Evolutionary conservation across 2,888 invertebrate species (phyloP).

Genomic region (Enoplolaimus lenunculus): DNA sequence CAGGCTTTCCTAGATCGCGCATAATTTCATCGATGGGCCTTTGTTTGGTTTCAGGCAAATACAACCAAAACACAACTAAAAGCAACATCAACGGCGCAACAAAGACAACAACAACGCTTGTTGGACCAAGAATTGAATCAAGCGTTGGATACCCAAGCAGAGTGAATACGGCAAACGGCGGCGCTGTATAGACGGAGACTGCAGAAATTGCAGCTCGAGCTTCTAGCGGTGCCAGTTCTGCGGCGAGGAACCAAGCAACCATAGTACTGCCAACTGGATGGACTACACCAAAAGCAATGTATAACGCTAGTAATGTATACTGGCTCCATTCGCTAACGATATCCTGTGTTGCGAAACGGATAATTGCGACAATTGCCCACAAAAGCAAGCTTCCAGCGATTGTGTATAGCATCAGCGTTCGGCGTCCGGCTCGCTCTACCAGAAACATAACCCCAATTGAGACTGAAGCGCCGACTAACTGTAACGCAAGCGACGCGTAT

Average conservation of each 20-base stretch:
- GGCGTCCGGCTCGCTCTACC: neutral
- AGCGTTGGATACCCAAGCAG: neutral
- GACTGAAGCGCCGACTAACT: neutral
- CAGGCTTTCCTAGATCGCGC: neutral
- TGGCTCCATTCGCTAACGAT: no score
- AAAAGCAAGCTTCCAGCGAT: neutral
- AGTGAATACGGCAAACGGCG: neutral
- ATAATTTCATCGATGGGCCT: neutral
- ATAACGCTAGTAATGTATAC: neutral
- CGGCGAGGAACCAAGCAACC: neutral
- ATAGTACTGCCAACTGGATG: neutral
- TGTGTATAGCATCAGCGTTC: neutral
- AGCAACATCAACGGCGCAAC: neutral
- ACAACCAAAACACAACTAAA: neutral
- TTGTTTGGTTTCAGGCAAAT: neutral
- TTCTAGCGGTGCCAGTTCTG: neutral
- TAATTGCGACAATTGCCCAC: neutral
- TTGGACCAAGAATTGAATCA: neutral
- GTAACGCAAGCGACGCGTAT: neutral
- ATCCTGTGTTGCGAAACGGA: neutral
- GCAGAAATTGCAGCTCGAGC: neutral
- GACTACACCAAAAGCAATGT: neutral
- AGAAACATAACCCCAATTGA: neutral
- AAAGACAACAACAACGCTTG: neutral
- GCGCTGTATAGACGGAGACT: neutral